Conservation (phyloP, 92 coral and sea anemone species). For the Palythoa heliodiscus region DNA sequence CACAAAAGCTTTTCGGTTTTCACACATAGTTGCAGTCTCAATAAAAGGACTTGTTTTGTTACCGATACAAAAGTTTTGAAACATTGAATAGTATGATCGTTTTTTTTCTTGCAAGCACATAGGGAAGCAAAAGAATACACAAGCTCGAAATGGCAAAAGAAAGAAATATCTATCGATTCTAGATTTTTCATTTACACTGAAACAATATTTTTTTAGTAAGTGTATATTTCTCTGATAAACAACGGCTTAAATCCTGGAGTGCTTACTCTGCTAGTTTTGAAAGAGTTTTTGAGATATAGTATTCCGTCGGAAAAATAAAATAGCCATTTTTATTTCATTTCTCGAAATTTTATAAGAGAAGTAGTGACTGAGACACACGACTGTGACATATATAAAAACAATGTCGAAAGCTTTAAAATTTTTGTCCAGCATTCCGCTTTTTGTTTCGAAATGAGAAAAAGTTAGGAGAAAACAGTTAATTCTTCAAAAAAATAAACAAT, state of each 20-base stretch:
- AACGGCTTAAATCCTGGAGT: conserved; percentile 7
- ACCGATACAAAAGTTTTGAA: conserved; percentile 12
- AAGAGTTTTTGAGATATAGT: not conserved
- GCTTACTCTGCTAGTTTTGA: conserved; percentile 9
- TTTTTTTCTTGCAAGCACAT: not conserved
- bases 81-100: not conserved
- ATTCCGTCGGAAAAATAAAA: too few relatives aligned
- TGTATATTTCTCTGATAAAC: not conserved
- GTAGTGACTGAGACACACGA: not conserved
- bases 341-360: not conserved
- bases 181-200: not conserved
- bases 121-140: not conserved
- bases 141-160: not conserved
- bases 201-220: not conserved
- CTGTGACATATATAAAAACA: not conserved
- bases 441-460: not conserved
- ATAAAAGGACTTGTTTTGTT: conserved; percentile 3
- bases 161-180: not conserved
- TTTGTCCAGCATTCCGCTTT: not conserved
- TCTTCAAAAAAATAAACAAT: not conserved
- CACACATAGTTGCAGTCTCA: conserved; percentile 18
- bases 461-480: not conserved
- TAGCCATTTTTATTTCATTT: too few relatives aligned
- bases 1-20: conserved; percentile 11
- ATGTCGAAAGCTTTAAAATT: not conserved